phyloP scores from a whole-genome alignment of 2,888 invertebrate genomes.

The Trichogramma dendrolimi region DNA sequence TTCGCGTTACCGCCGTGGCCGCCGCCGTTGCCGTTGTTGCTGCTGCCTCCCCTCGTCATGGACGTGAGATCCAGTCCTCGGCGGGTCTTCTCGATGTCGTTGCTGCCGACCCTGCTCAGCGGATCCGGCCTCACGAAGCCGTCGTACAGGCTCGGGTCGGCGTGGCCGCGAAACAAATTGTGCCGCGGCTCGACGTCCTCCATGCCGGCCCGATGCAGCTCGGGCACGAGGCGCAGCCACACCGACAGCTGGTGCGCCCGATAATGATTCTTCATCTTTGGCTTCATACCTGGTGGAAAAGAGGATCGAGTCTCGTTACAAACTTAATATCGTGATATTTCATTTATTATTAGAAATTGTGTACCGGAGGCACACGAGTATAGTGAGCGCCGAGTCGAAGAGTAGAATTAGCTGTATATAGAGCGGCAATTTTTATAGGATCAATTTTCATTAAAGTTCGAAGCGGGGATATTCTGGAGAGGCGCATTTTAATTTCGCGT shows the following conservation, averaged over 20 bases:
- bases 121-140: constrained; percentile 83
- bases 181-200: constrained; percentile 82
- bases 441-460: no score
- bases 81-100: background rate
- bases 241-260: constrained; percentile 91
- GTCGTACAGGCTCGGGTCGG: constrained; percentile 84
- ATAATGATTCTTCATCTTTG: constrained; percentile 88
- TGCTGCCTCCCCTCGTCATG: background rate
- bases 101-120: constrained; percentile 60
- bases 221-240: constrained; percentile 90
- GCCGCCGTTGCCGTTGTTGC: background rate
- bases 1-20: constrained; percentile 41
- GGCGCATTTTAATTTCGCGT: no score
- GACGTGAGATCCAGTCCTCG: background rate
- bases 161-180: constrained; percentile 85
- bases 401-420: no score
- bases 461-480: no score
- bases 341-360: no score
- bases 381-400: no score
- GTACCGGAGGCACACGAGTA: no score
- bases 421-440: no score
- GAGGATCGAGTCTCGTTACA: background rate
- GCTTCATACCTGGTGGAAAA: constrained; percentile 72
- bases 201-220: constrained; percentile 83
- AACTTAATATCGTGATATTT: background rate